Percentiles rank a stretch among this genome's conserved stretches.
These are phyloP conservation scores for Nibea coibor DNA, from an alignment of 2,113 vertebrate species.

Conservation along the genomic window DNA sequence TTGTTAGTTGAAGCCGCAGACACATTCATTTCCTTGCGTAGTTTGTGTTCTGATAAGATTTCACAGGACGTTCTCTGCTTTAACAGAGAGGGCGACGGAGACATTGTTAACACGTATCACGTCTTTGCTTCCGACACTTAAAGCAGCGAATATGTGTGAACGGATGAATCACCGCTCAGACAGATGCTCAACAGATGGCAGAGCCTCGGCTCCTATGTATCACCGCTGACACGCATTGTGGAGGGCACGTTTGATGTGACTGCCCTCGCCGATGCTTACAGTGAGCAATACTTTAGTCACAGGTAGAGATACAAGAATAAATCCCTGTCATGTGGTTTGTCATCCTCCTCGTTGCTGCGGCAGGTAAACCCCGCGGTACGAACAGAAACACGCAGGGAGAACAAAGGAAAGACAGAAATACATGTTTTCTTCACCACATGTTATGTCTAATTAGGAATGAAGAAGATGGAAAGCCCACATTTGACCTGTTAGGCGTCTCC, in stretches of 20 bases:
- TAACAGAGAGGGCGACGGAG: neutral
- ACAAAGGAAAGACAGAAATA: neutral
- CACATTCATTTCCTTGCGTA: neutral
- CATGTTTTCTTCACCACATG: constrained; percentile 42
- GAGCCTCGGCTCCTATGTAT: constrained; percentile 38
- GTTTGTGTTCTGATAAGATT: constrained; percentile 23
- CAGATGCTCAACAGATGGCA: constrained; percentile 75
- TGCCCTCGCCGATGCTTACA: constrained; percentile 32
- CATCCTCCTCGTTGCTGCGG: constrained; percentile 1
- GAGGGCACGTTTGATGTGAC: constrained; percentile 62
- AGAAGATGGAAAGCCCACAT: constrained; percentile 60
- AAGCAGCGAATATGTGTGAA: constrained; percentile 43
- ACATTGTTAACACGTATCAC: constrained; percentile 45
- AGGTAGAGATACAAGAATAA: constrained; percentile 22
- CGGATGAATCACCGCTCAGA: constrained; percentile 59
- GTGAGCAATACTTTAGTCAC: constrained; percentile 60
- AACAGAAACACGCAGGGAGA: constrained; percentile 24
- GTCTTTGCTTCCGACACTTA: constrained; percentile 38
- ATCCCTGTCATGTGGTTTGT: constrained; percentile 5
- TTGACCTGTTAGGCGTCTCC: constrained; percentile 52
- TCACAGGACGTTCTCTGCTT: neutral
- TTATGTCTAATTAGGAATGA: constrained; percentile 57
- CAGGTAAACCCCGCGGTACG: neutral
- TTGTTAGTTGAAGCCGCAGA: neutral
- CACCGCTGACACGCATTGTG: constrained; percentile 60